These are phyloP conservation scores for Tympanoctomys barrerae DNA, from an alignment of 2,797 vertebrate species.

Conservation along the genomic window DNA sequence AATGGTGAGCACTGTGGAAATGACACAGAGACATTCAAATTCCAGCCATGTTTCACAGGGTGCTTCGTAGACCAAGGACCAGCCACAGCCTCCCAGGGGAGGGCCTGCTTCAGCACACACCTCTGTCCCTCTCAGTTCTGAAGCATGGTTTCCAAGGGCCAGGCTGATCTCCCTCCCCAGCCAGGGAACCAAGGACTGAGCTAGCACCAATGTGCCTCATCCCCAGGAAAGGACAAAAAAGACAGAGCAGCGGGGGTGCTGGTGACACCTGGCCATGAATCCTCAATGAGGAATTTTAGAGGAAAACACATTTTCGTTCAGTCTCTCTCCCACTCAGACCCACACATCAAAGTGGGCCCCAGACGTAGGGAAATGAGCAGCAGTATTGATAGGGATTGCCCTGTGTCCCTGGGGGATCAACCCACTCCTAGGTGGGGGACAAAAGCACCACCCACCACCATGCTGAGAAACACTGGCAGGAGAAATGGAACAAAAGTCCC, in stretches of 20 bases:
- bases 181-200: background rate
- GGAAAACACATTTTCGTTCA: conserved; percentile 28
- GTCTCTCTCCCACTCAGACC: conserved; percentile 12
- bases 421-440: background rate
- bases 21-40: background rate
- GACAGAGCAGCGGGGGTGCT: background rate
- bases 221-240: background rate
- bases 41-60: background rate
- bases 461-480: background rate
- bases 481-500: background rate
- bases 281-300: conserved; percentile 56
- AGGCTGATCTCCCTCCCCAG: background rate
- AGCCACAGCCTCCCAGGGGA: rapidly evolving
- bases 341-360: background rate
- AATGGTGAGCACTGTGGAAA: background rate
- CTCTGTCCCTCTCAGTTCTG: background rate
- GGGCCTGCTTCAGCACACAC: too few relatives aligned
- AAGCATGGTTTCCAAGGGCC: background rate
- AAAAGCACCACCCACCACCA: background rate
- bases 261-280: conserved; percentile 59
- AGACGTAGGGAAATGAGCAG: background rate
- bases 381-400: background rate
- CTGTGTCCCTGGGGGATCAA: background rate
- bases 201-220: background rate
- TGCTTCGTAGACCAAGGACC: background rate